phyloP scores from a whole-genome alignment of 2,888 invertebrate genomes.

The Clunio marinus region DNA sequence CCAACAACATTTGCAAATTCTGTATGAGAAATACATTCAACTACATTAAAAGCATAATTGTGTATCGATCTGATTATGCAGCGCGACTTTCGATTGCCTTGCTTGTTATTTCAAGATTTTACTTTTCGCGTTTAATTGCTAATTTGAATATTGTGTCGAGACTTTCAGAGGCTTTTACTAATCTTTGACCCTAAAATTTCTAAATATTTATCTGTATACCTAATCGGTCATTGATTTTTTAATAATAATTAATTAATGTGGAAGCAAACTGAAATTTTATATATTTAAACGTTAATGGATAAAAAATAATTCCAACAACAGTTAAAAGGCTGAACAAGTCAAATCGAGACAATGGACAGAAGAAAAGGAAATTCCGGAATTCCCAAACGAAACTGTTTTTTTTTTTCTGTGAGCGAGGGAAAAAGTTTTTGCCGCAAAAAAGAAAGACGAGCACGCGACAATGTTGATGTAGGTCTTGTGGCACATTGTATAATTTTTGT shows the following conservation, averaged over 20 bases:
- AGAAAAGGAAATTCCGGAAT: not conserved
- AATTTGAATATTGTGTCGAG: slow-evolving; percentile 7
- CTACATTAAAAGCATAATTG: slow-evolving; percentile 10
- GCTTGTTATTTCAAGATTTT: not conserved
- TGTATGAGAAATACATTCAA: not conserved
- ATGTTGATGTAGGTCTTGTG: slow-evolving; percentile 6
- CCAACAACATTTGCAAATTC: not conserved
- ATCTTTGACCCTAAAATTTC: not conserved
- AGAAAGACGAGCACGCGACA: slow-evolving; percentile 10
- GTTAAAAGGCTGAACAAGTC: not conserved
- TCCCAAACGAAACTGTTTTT: not conserved
- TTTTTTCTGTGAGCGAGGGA: not conserved
- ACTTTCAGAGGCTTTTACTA: not conserved
- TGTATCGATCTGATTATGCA: slow-evolving; percentile 10
- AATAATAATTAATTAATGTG: not conserved
- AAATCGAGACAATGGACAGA: not conserved
- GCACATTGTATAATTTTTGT: not conserved
- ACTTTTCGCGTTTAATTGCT: not conserved
- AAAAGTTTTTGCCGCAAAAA: not conserved
- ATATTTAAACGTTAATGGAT: not conserved
- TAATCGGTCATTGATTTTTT: not conserved
- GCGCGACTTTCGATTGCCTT: not conserved
- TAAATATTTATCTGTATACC: too few relatives aligned
- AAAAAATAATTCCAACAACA: not conserved
- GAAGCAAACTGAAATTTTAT: not conserved